Evolutionary conservation across 64 coral and sea anemone genomes (phyloP).

Genomic region (Montipora efflorescens): DNA sequence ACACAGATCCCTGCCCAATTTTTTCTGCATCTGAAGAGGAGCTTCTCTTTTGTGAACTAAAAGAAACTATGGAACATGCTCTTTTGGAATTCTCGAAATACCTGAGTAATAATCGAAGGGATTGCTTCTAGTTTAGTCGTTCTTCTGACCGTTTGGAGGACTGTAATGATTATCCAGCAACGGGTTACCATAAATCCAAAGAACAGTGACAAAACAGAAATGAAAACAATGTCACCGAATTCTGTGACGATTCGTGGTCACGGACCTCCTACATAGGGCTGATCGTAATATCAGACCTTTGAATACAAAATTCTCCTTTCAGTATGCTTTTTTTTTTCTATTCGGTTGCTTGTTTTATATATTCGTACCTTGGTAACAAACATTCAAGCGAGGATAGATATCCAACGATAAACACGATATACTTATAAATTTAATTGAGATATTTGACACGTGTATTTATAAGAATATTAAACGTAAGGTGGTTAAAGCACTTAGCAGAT

Average conservation of each 20-base stretch:
- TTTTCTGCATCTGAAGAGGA: conserved; percentile 7
- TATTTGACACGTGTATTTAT: too few relatives aligned
- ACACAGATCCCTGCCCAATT: too few relatives aligned
- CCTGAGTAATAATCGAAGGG: not conserved
- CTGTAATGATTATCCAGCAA: not conserved
- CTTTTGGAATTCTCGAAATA: not conserved
- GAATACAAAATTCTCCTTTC: too few relatives aligned
- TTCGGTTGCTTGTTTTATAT: too few relatives aligned
- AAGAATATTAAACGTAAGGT: too few relatives aligned
- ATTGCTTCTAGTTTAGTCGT: not conserved
- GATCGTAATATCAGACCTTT: too few relatives aligned
- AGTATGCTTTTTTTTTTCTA: too few relatives aligned
- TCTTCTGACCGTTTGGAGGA: not conserved
- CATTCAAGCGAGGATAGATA: too few relatives aligned
- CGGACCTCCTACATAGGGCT: not conserved
- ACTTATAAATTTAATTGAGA: too few relatives aligned
- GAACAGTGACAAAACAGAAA: not conserved
- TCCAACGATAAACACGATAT: too few relatives aligned
- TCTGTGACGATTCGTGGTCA: not conserved
- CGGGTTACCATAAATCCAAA: not conserved
- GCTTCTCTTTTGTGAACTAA: not conserved
- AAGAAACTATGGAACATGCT: not conserved
- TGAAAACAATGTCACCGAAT: not conserved
- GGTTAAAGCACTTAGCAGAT: too few relatives aligned
- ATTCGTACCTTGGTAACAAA: too few relatives aligned